Conservation (phyloP, 2,113 vertebrate species). For the Nipponia nippon region DNA sequence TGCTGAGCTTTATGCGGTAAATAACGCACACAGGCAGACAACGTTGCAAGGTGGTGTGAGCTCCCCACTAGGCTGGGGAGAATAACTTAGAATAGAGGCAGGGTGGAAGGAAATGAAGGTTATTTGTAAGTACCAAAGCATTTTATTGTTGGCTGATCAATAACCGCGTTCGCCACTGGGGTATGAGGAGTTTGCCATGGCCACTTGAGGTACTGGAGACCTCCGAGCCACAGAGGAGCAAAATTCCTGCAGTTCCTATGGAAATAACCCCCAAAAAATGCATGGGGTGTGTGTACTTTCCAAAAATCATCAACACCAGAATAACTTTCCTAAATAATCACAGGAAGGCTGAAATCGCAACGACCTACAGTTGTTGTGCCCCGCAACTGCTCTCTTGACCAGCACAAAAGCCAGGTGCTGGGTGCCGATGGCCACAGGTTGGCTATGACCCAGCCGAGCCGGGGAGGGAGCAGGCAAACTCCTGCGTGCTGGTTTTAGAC, state of each 20-base stretch:
- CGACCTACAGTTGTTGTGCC: too few relatives aligned
- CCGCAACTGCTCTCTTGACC: neutral
- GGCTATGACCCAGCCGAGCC: neutral
- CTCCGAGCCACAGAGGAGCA: neutral
- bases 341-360: neutral
- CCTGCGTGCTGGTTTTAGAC: neutral
- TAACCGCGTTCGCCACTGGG: fast-evolving
- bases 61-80: too few relatives aligned
- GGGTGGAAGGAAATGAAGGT: neutral
- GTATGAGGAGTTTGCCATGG: neutral
- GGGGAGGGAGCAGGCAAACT: neutral
- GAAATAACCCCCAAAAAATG: neutral
- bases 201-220: neutral
- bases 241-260: neutral
- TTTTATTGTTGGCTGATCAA: neutral
- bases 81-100: neutral
- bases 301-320: neutral
- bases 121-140: neutral
- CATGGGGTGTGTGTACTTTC: neutral
- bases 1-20: neutral
- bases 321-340: neutral
- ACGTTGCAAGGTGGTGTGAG: neutral
- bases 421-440: neutral
- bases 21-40: neutral
- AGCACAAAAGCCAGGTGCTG: neutral